Conservation (phyloP, 1,140 invertebrate species). For the Anagrus nilaparvatae region DNA sequence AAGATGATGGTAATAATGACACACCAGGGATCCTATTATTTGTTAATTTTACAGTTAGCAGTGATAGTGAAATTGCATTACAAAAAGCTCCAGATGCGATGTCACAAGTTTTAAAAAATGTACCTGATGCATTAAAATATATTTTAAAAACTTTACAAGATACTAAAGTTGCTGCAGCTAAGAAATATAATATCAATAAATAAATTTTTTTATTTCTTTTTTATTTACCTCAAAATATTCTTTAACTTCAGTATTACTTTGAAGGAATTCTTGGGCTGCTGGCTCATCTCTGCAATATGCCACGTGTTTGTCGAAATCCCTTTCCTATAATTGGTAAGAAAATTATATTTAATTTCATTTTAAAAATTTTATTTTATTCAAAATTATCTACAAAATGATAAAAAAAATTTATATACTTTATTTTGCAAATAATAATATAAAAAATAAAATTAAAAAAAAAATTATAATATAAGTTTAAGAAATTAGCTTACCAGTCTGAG, state of each 20-base stretch:
- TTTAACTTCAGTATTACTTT: slow-evolving; percentile 54
- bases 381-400: no score
- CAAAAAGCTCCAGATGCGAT: no score
- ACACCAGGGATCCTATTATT: no score
- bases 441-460: not conserved
- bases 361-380: slow-evolving; percentile 4
- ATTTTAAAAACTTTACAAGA: no score
- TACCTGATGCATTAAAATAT: not conserved
- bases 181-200: not conserved
- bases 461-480: not conserved
- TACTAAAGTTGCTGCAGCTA: no score
- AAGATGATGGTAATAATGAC: no score
- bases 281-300: slow-evolving; percentile 81
- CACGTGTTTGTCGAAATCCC: slow-evolving; percentile 89
- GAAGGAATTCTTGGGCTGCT: slow-evolving; percentile 68
- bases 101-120: not conserved
- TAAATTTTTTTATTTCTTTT: not conserved
- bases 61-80: no score
- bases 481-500: slow-evolving; percentile 56
- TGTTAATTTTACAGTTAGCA: no score
- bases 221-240: slow-evolving; percentile 73
- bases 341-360: no score
- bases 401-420: not conserved
- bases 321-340: slow-evolving; percentile 48
- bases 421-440: no score